These are phyloP conservation scores for Platysternon megacephalum DNA, from an alignment of 2,113 vertebrate genomes.

Conservation along the genomic window DNA sequence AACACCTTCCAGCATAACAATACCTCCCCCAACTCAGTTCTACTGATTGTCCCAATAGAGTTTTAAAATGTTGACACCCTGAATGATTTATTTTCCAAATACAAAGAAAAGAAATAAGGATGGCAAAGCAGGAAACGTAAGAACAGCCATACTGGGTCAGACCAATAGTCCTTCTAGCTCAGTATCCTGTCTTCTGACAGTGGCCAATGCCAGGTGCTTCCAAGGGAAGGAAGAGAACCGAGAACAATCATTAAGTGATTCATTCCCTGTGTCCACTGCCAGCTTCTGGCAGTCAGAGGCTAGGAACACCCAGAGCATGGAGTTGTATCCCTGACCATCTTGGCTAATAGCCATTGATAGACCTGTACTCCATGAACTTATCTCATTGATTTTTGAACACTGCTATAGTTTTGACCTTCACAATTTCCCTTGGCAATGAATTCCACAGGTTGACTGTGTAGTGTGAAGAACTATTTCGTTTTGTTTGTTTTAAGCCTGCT, in stretches of 20 bases:
- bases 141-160: background rate
- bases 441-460: background rate
- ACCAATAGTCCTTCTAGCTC: background rate
- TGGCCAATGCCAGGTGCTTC: background rate
- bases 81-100: background rate
- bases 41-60: background rate
- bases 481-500: background rate
- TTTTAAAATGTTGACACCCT: background rate
- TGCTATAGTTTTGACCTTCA: background rate
- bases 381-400: background rate
- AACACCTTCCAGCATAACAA: background rate
- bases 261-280: background rate
- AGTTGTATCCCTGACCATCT: background rate
- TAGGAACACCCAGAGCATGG: background rate
- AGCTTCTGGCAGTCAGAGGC: background rate
- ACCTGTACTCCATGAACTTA: too few species aligned
- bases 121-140: too few species aligned
- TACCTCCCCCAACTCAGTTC: background rate
- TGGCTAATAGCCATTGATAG: background rate
- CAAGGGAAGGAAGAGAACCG: background rate
- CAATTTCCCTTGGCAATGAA: background rate
- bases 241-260: background rate
- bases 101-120: background rate
- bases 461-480: background rate
- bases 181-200: background rate